These are phyloP conservation scores for Hirtodrosophila duncani DNA, from an alignment of 2,888 invertebrate genomes.

Conservation along the genomic window DNA sequence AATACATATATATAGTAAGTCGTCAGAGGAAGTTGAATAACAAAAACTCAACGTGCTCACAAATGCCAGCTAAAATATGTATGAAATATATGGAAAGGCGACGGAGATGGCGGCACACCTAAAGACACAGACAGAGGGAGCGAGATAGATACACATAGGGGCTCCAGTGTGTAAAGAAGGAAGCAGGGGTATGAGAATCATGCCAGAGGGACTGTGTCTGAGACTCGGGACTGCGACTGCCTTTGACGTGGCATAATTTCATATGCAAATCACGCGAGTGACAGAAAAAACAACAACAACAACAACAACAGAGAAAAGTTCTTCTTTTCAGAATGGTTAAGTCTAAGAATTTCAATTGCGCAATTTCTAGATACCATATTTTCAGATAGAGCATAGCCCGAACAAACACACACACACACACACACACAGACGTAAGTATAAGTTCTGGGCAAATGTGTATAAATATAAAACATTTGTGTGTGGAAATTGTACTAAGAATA, in stretches of 20 bases:
- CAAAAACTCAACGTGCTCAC: constrained; percentile 54
- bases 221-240: neutral
- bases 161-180: neutral
- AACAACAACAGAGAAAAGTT: no score
- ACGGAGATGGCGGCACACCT: no score
- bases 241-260: constrained; percentile 46
- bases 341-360: constrained; percentile 56
- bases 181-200: neutral
- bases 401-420: neutral
- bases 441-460: no score
- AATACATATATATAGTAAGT: no score
- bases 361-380: constrained; percentile 41
- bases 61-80: constrained; percentile 42
- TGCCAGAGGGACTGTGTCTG: neutral
- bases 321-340: constrained; percentile 35
- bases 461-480: no score
- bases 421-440: neutral
- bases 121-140: neutral
- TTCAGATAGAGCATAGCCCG: no score
- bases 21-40: constrained; percentile 42
- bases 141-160: neutral
- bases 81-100: no score
- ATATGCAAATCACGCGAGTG: constrained; percentile 59
- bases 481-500: no score
- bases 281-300: constrained; percentile 29